Evolutionary conservation across 2,888 invertebrate species (phyloP), one percentile per base, ranked within the genome.

Genomic region (Callyntrura guangdongensis): DNA sequence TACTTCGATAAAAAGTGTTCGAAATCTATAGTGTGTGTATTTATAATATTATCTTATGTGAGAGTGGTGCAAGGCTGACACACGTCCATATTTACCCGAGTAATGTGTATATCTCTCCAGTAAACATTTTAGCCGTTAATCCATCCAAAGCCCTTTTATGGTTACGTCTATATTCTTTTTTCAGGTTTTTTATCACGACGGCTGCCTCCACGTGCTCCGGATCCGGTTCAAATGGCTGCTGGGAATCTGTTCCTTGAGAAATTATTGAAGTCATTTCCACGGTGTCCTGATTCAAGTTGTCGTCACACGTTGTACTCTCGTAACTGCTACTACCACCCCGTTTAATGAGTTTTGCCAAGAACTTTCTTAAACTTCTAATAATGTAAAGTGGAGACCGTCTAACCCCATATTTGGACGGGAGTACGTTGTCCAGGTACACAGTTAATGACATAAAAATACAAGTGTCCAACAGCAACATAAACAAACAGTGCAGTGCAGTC

Each of bases 71-170:
- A n/a, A n/a, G n/a, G n/a, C n/a, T n/a, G n/a, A n/a, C n/a, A n/a
- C n/a, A n/a, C n/a, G n/a, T n/a, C n/a, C n/a, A n/a, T n/a, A n/a
- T n/a, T n/a, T 0, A 85, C 85, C 99, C 99, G 20, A 99, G 95
- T 17, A 98, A 95, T 0, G 97, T 97, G 0, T 98, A 98, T 64
- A 98, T 98, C 95, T 98, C 97, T 0, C 97, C 97, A 94, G 97
- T 96, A 94, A 97, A 97, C 94, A 98, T 97, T 92, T 97, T 96
- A 94, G 98, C 95, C 11, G 96, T 96, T 45, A 98, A 95, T 91
- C 97, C 96, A 93, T 96, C 96, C 0, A 98, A 96, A 17, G 97
- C 98, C 4, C 95, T 94, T 94, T 95, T 95, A 94, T 95, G 95
- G 1, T 94, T 5, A 4, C 91, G 92, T 27, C n/a, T 25, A 86